Evolutionary conservation across 2,888 invertebrate genomes (phyloP).

Genomic region (Pachliopta kotzebuea): DNA sequence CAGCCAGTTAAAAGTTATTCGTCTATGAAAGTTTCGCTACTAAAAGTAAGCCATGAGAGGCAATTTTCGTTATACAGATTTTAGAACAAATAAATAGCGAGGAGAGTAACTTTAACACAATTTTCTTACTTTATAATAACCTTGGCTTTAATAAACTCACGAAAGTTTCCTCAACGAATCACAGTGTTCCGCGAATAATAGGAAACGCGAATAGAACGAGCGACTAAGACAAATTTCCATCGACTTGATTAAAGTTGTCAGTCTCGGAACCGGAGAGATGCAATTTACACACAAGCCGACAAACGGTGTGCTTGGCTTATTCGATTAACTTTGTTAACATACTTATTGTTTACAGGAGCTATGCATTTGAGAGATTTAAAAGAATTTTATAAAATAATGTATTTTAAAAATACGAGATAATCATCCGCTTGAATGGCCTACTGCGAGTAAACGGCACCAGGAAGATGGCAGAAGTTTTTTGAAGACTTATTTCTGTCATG

Average conservation of each 20-base stretch:
- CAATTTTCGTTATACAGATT: not conserved
- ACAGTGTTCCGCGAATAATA: conserved; percentile 59
- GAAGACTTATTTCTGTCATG: too few relatives aligned
- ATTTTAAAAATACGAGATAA: too few relatives aligned
- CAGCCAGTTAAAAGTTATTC: not conserved
- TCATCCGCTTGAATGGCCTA: too few relatives aligned
- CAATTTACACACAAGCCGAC: conserved; percentile 51
- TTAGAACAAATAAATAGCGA: not conserved
- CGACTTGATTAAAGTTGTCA: conserved; percentile 74
- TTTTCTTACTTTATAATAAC: not conserved
- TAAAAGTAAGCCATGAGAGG: not conserved
- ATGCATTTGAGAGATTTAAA: not conserved
- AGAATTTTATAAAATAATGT: not conserved
- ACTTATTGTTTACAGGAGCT: conserved; percentile 8
- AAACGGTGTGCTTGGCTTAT: conserved; percentile 30
- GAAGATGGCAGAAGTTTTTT: too few relatives aligned
- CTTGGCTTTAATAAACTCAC: not conserved
- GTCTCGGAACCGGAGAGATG: conserved; percentile 57
- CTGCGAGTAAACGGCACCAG: too few relatives aligned
- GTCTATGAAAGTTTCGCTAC: not conserved
- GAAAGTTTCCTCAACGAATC: conserved; percentile 63
- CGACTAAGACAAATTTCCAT: conserved; percentile 72
- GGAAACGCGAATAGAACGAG: conserved; percentile 65
- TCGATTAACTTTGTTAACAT: conserved; percentile 27
- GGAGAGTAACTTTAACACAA: not conserved